Evolutionary conservation across 2,888 invertebrate species (phyloP), one percentile per base, ranked within the genome.

Genomic region (Xylota sylvarum): DNA sequence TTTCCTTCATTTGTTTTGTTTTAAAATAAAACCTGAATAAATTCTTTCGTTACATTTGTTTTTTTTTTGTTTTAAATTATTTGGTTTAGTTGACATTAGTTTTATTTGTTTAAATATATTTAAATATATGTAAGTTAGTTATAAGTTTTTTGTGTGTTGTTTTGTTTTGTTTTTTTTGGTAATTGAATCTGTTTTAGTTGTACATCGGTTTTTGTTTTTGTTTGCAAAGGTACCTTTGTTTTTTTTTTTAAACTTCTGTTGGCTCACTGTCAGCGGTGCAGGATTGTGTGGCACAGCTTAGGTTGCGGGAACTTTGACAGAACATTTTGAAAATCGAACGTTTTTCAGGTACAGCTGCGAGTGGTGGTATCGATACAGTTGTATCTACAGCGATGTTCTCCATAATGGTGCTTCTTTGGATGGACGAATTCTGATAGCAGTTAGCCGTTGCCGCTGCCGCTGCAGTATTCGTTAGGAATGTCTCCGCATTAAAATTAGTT

Each of bases 241-340:
- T 58, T 67, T 43, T 40, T 23, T 0, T 32, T 67, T 60, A 92
- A 82, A 92, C 93, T 89, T 92, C 92, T 32, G 92, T 90, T 86
- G 92, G 92, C 88, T 90, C 89, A 64, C 88, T 87, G 40, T 89
- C 89, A 35, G 89, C 88, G 30, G 90, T 88, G 85, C 92, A 93
- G 50, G 92, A 89, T 78, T 92, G 91, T 14, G 89, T 79, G 32
- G 90, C 88, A 88, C 90, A 90, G 81, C 89, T 88, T 88, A 92
- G 88, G 78, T 91, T 92, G 83, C 90, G 91, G n/a, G 92, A 91
- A 88, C 91, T 89, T 87, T 92, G 91, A 87, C 92, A 92, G 87
- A 93, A 90, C 88, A 91, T 90, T 85, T 93, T 90, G 82, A 92
- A 90, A 35, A 93, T 89, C 43, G 89, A 89, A 32, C 88, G 88